Evolutionary conservation across 2,113 vertebrate species (phyloP).

Genomic region (Phrynosoma blainvillii): DNA sequence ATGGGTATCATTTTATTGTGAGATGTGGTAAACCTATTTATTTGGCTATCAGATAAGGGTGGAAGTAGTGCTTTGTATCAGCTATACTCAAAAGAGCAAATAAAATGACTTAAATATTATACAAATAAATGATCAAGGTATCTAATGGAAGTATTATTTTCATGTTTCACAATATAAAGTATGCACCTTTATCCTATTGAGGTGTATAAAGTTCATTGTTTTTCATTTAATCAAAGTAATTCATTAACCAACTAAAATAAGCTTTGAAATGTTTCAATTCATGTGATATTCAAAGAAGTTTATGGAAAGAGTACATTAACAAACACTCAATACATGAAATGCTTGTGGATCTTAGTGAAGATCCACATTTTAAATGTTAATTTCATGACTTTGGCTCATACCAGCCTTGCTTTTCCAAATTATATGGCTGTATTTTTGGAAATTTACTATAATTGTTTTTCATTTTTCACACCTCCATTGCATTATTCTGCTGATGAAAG

Average conservation of each 20-base stretch:
- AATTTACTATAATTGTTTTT: conserved; percentile 16
- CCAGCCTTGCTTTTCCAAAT: conserved; percentile 30
- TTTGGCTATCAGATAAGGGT: conserved; percentile 17
- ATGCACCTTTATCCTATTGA: neutral
- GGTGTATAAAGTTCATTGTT: neutral
- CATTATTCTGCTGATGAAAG: neutral
- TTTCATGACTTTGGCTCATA: neutral
- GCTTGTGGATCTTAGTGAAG: neutral
- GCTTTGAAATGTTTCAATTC: neutral
- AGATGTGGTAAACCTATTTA: conserved; percentile 40
- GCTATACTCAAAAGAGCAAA: neutral
- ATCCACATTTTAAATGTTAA: neutral
- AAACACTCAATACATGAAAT: neutral
- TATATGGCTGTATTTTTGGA: neutral
- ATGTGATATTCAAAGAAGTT: neutral
- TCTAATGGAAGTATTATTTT: conserved; percentile 6
- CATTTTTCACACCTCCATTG: conserved; percentile 15
- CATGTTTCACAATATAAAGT: neutral
- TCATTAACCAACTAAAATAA: neutral
- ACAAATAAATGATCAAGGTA: neutral
- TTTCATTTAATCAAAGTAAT: neutral
- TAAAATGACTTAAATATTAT: conserved; percentile 9
- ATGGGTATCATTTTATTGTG: conserved; percentile 43
- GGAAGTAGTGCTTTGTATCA: neutral
- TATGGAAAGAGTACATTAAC: neutral